phyloP scores from a whole-genome alignment of 2,888 invertebrate genomes.

The Caenorhabditis japonica region DNA sequence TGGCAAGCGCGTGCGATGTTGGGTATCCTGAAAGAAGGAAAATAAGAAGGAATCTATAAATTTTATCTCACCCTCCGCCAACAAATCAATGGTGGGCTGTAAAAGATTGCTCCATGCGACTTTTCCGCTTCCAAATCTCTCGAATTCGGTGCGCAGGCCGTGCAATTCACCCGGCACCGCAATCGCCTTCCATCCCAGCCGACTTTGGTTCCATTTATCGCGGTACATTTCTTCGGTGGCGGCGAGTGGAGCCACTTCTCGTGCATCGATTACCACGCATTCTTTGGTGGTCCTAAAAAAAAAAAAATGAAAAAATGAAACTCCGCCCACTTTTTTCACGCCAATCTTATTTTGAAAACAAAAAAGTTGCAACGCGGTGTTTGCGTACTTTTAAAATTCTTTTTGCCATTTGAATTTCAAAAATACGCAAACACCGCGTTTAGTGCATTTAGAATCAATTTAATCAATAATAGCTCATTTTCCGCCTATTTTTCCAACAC shows the following conservation, averaged over 20 bases:
- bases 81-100: constrained; percentile 74
- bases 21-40: constrained; percentile 66
- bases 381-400: too few relatives aligned
- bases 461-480: background rate
- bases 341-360: too few relatives aligned
- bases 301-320: too few relatives aligned
- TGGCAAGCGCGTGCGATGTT: constrained; percentile 75
- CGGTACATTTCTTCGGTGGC: constrained; percentile 80
- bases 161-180: constrained; percentile 75
- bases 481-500: background rate
- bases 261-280: constrained; percentile 78
- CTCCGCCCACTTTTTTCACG: too few relatives aligned
- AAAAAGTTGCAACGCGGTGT: too few relatives aligned
- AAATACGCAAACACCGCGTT: too few relatives aligned
- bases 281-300: constrained; percentile 65
- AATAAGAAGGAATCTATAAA: too few relatives aligned
- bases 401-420: too few relatives aligned
- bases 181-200: constrained; percentile 72
- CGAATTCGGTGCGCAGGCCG: constrained; percentile 70
- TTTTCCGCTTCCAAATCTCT: constrained; percentile 66
- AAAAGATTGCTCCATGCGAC: constrained; percentile 68
- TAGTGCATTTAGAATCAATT: too few relatives aligned
- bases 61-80: constrained; percentile 65
- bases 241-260: constrained; percentile 79
- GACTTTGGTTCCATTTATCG: constrained; percentile 67